A percentile compares a stretch with the other conserved stretches of the same genome.
phyloP scores from a whole-genome alignment of 2,113 vertebrate species.

The Sminthopsis crassicaudata region DNA sequence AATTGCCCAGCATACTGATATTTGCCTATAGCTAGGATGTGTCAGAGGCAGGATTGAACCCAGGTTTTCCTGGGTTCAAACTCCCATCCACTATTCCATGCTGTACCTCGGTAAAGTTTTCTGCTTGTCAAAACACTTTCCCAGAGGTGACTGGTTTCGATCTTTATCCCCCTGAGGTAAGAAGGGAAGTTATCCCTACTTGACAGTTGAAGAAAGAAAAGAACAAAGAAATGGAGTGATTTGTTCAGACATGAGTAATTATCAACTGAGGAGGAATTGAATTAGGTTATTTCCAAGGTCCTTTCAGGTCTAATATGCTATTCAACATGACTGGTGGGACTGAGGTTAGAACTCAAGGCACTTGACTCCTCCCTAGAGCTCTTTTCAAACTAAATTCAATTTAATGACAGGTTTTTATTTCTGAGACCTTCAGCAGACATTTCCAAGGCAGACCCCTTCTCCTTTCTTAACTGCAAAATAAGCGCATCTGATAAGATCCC shows the following conservation, averaged over 20 bases:
- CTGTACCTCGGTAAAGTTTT: not conserved
- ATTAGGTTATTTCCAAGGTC: constrained; percentile 3
- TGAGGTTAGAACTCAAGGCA: constrained; percentile 4
- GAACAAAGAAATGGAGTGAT: constrained; percentile 28
- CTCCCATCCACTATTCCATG: not conserved
- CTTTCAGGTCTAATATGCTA: constrained; percentile 10
- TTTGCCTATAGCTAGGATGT: not conserved
- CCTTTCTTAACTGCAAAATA: constrained; percentile 17
- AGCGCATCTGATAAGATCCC: not conserved
- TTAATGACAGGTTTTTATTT: not conserved
- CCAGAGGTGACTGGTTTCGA: not conserved
- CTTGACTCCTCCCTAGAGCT: not conserved
- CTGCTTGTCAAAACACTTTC: constrained; percentile 26
- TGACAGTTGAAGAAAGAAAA: constrained; percentile 11
- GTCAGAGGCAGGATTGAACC: not conserved
- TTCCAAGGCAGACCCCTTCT: not conserved
- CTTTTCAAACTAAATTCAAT: constrained; percentile 14
- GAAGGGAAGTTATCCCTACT: not conserved
- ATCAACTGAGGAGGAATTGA: not conserved
- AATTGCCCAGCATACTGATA: not conserved
- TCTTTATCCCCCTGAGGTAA: not conserved
- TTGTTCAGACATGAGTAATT: constrained; percentile 10
- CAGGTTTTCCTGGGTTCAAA: not conserved
- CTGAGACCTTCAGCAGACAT: not conserved
- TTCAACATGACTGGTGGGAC: not conserved